These are phyloP conservation scores for Microtus montanus DNA, from an alignment of 2,113 vertebrate species.

Conservation along the genomic window DNA sequence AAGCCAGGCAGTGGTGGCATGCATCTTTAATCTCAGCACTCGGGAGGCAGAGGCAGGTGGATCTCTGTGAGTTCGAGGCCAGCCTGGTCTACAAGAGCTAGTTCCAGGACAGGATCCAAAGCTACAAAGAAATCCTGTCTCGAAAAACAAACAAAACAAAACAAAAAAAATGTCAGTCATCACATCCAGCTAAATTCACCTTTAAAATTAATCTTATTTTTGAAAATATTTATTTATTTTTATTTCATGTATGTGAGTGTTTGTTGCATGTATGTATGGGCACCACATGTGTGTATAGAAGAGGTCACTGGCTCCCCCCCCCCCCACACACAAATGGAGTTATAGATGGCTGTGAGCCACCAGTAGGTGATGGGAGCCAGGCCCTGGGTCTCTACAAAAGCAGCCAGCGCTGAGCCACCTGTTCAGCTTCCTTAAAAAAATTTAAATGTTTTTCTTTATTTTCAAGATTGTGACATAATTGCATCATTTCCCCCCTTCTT, in stretches of 20 bases:
- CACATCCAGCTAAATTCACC: too few species aligned
- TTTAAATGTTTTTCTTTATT: neutral
- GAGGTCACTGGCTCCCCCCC: neutral
- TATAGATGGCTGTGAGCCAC: neutral
- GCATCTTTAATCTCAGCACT: too few species aligned
- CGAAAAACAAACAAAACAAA: too few species aligned
- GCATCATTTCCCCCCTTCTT: neutral
- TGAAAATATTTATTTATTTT: neutral
- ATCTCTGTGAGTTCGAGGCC: too few species aligned
- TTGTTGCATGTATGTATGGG: neutral
- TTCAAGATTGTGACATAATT: neutral
- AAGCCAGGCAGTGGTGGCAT: too few species aligned
- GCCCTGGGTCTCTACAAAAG: neutral
- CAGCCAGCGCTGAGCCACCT: neutral
- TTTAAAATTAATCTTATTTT: neutral
- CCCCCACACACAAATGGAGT: too few species aligned
- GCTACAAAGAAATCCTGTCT: too few species aligned
- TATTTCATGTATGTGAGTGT: neutral
- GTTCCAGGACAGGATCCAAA: too few species aligned
- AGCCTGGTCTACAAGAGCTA: too few species aligned
- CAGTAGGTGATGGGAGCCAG: neutral
- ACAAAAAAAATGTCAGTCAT: neutral
- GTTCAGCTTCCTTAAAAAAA: neutral
- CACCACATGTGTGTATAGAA: neutral
- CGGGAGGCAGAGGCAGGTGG: too few species aligned